phyloP scores from a whole-genome alignment of 2,888 invertebrate genomes.

The Hypercompe scribonia region DNA sequence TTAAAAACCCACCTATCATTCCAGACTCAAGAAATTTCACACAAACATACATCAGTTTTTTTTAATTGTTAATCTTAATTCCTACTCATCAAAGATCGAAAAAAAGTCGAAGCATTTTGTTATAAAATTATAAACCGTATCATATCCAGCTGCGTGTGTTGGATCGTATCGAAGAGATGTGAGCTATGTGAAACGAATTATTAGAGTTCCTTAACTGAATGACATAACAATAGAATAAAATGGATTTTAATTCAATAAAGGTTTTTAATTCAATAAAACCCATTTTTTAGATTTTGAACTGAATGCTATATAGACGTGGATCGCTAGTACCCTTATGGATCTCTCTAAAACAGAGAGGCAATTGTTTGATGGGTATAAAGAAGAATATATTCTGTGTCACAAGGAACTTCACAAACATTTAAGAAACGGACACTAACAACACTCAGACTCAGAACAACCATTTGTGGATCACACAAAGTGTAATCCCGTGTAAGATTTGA shows the following conservation, averaged over 20 bases:
- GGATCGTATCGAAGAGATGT: conserved; percentile 64
- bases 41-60: conserved; percentile 62
- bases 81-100: conserved; percentile 64
- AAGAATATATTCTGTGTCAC: no score
- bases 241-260: no score
- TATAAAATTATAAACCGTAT: conserved; percentile 68
- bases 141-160: conserved; percentile 74
- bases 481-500: no score
- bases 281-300: not conserved
- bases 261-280: not conserved
- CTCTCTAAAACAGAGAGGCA: not conserved
- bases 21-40: conserved; percentile 39
- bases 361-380: not conserved
- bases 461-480: no score
- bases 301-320: not conserved
- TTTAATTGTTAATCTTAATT: conserved; percentile 62
- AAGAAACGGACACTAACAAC: no score
- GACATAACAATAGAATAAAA: no score
- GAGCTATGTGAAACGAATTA: conserved; percentile 51
- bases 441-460: no score
- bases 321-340: not conserved
- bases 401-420: no score
- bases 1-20: conserved; percentile 26
- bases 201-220: conserved; percentile 52
- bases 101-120: conserved; percentile 68